Evolutionary conservation across 1,140 invertebrate genomes (phyloP), one percentile per base, ranked within the genome.

Genomic region (Drosophila kikkawai): DNA sequence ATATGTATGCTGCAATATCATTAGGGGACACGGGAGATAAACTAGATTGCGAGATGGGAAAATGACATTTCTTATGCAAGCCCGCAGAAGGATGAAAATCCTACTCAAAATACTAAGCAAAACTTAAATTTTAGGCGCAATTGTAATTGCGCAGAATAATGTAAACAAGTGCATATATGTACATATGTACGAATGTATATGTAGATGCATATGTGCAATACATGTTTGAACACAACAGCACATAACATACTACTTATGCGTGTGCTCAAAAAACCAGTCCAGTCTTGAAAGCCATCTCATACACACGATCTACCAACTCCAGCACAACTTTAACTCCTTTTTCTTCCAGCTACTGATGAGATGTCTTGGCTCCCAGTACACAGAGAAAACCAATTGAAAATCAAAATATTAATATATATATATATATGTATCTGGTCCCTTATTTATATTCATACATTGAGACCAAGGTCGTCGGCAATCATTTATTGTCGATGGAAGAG

Each of bases 241-340:
- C 45, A 32, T n/a, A 51, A 34, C 50, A 51, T 51, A 51, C n/a
- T 51, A 51, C n/a, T 17, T 44, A 64, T 53, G 50, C 66, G 63
- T 39, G 61, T 53, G 34, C 37, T 67, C 36, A 47, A 59, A 71
- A 73, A 73, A 73, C 69, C 69, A 73, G 69, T 73, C 69, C 68
- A 71, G 66, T 68, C 45, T n/a, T 55, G 19, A 55, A 37, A 71
- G 44, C 37, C 67, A 71, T 71, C 44, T 58, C 53, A 53, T 68
- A 71, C 68, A 59, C 66, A 59, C 67, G 68, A 73, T 59, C 51
- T 59, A n/a, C 26, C 57, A 71, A 37, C 26, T 29, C 26, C 26
- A 29, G 45, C 45, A 15, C 45, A 26, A 29, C 26, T 29, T 6
- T 6, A 65, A 59, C 53, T 73, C 17, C 69, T 59, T 59, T 26